A percentile compares a stretch with the other conserved stretches of the same genome.
These are phyloP conservation scores for Argynnis bischoffii DNA, from an alignment of 2,888 invertebrate genomes.

Conservation along the genomic window DNA sequence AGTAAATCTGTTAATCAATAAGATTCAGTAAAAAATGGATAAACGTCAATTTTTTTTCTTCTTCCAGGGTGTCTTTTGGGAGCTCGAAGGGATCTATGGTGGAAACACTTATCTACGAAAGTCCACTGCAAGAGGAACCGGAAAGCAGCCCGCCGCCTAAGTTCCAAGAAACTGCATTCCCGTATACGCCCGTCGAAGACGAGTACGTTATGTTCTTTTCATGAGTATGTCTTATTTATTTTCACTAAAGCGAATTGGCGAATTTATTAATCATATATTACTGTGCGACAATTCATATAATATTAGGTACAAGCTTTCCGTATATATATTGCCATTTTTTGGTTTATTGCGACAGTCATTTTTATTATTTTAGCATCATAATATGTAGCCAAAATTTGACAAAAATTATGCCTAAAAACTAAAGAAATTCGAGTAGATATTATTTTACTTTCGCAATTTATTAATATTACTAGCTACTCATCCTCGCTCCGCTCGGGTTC, in stretches of 20 bases:
- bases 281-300: background rate
- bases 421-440: too few relatives aligned
- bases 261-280: slow-evolving; percentile 29
- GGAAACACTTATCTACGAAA: slow-evolving; percentile 95
- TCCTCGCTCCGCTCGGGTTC: too few relatives aligned
- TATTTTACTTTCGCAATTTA: too few relatives aligned
- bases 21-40: too few relatives aligned
- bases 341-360: too few relatives aligned
- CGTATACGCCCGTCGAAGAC: slow-evolving; percentile 80
- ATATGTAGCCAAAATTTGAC: too few relatives aligned
- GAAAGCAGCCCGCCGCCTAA: slow-evolving; percentile 85
- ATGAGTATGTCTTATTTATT: slow-evolving; percentile 70
- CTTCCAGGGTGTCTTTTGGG: slow-evolving; percentile 93
- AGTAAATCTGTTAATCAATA: too few relatives aligned
- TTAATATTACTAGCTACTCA: too few relatives aligned
- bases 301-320: background rate
- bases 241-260: slow-evolving; percentile 40
- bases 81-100: slow-evolving; percentile 97
- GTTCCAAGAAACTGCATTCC: slow-evolving; percentile 71
- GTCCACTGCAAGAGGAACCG: slow-evolving; percentile 90
- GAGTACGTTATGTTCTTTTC: slow-evolving; percentile 77
- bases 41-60: background rate
- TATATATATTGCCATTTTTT: background rate
- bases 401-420: too few relatives aligned
- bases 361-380: too few relatives aligned